Evolutionary conservation across 2,888 invertebrate species (phyloP).

Genomic region (Neoscelio sp.): DNA sequence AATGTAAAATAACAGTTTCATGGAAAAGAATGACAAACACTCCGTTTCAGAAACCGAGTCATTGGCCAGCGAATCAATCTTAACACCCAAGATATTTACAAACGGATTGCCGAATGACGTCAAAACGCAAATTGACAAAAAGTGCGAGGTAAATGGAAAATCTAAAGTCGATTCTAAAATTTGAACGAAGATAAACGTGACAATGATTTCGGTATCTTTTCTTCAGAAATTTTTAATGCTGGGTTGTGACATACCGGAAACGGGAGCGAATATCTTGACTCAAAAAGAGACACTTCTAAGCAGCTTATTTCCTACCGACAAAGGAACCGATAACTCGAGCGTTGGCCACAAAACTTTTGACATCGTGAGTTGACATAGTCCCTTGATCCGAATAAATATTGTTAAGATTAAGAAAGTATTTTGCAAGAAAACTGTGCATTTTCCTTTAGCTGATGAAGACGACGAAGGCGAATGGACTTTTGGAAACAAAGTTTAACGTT

Average conservation of each 20-base stretch:
- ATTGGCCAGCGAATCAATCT: slow-evolving; percentile 22
- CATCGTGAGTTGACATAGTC: slow-evolving; percentile 42
- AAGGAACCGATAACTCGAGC: slow-evolving; percentile 36
- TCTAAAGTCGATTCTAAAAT: slow-evolving; percentile 20
- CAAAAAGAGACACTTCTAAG: slow-evolving; percentile 42
- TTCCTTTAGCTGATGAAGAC: slow-evolving; percentile 48
- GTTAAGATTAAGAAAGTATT: neutral
- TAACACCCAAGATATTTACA: slow-evolving; percentile 40
- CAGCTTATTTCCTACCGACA: slow-evolving; percentile 44
- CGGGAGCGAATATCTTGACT: slow-evolving; percentile 36
- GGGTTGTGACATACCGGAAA: slow-evolving; percentile 63
- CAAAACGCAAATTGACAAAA: slow-evolving; percentile 14
- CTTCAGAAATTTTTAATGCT: slow-evolving; percentile 61
- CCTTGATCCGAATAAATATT: slow-evolving; percentile 1
- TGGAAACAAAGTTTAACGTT: slow-evolving; percentile 46
- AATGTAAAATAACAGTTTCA: no score
- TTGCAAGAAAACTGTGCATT: neutral
- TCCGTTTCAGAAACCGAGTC: slow-evolving; percentile 18
- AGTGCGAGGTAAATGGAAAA: slow-evolving; percentile 49
- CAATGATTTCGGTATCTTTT: neutral
- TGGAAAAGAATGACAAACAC: neutral
- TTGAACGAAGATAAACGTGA: slow-evolving; percentile 29
- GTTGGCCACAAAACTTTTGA: slow-evolving; percentile 32
- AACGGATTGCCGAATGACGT: slow-evolving; percentile 32
- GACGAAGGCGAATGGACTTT: neutral